Base-by-base conservation (phyloP, 2,888 invertebrate species). In the Chrysotoxum bicinctum region DNA sequence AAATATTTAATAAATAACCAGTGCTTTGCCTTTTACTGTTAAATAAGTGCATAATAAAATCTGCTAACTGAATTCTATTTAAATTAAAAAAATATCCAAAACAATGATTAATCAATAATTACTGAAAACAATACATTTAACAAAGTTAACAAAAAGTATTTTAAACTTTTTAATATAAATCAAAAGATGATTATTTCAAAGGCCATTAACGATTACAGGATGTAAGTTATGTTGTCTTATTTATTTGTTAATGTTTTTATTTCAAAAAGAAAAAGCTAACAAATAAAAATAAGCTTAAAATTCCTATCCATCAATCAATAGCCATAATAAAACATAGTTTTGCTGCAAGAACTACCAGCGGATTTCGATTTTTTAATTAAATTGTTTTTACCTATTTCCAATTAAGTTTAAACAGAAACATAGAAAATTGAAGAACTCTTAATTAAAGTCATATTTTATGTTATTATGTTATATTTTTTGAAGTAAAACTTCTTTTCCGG, bases 171-270 rank as follows among this genome's bases (percentile, higher is more conserved):
- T 19, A 60, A 4, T 10, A 60, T 6, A 66, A 23, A 37, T 26
- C 50, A 66, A 30, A 90, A 89, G 87, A 91, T 91, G 91, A 94
- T 93, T 92, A 96, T 96, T 95, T 97, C 96, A 93, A 97, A 96
- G 94, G 96, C 96, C 92, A 95, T 97, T 92, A 96, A 96, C 94
- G 96, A 96, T 91, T 97, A 97, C 93, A 95, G 96, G 94, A 96
- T 97, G 97, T 97, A 93, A 96, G 96, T 96, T 84, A 78, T 40
- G 35, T 62, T 40, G 6, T 23, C 3, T 21, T 16, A 8, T 9
- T 1, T 45, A 0, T 23, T 23, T 50, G 6, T 14, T 12, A 50
- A 12, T 16, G 6, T 43, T 43, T 7, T n/a, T 14, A 1, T 40
- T 7, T 5, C 12, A 37, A 37, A 35, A 40, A 40, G 7, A 2